Base-by-base conservation (phyloP, 2,113 vertebrate species). In the Callionymus lyra region DNA sequence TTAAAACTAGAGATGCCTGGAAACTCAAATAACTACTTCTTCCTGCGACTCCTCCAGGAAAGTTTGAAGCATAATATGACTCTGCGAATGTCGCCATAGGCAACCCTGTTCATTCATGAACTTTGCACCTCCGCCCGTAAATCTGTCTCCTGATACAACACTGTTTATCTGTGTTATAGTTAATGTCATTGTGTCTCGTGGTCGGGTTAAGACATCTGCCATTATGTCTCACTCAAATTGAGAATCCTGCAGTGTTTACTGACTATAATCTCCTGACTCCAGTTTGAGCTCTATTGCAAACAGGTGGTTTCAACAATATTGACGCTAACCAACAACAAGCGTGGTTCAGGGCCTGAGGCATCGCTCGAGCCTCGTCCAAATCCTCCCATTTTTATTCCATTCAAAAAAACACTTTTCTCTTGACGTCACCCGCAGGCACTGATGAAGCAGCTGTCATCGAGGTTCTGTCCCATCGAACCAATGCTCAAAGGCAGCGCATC, bases 401-500 rank as follows among this genome's bases (percentile, higher is more conserved):
- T 27, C 4, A 27, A 14, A 37, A 37, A 8, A 9, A 13, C n/a
- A 15, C 35, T 37, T 37, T n/a, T 44, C 21, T 35, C 8, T 19
- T 17, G 17, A 3, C 9, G 50, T 47, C 39, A 68, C 17, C 60
- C 58, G 39, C 56, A 98, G 94, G 94, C 58, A 98, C 94, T 0
- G 77, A 97, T 38, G 94, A 98, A 79, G 85, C 88, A 0, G 67
- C 82, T 17, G 72, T 98, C 54, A 89, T 77, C 1, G 72, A 82
- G 0, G 50, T 85, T 41, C 16, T 98, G 3, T 72, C 87, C 15
- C 84, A 80, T 19, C 83, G 92, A 9, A 91, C 79, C 0, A 60
- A 72, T 1, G 85, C 89, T 49, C 94, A 98, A 34, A 88, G 94
- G 31, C 92, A 95, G 84, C 86, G 90, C 39, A 93, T 98, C 56